Conservation (phyloP, 2,113 vertebrate genomes). For the Pedetes capensis region DNA sequence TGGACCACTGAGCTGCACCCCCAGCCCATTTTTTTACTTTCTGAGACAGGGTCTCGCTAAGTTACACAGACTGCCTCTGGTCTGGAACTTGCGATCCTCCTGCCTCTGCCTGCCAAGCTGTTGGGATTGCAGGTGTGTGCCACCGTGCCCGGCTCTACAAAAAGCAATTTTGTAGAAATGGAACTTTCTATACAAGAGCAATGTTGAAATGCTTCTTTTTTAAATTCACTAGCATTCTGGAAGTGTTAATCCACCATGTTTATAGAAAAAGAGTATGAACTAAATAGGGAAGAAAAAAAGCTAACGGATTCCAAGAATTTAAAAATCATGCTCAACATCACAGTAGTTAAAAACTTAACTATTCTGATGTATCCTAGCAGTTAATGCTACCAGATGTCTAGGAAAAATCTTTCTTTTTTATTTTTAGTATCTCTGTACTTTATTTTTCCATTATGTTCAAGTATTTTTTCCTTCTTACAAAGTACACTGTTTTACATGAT, state of each 20-base stretch:
- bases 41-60: too few relatives aligned
- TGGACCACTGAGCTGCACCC: too few relatives aligned
- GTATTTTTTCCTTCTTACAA: not conserved
- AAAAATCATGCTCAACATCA: not conserved
- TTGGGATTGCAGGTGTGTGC: too few relatives aligned
- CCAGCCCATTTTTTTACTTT: too few relatives aligned
- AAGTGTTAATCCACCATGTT: not conserved
- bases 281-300: not conserved
- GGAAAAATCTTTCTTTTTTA: not conserved
- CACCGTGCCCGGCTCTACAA: too few relatives aligned
- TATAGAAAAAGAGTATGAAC: not conserved
- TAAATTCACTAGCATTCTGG: not conserved
- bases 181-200: not conserved
- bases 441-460: slow-evolving; percentile 41
- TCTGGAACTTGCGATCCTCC: too few relatives aligned
- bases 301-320: not conserved
- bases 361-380: slow-evolving; percentile 13
- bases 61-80: too few relatives aligned
- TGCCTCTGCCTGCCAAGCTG: too few relatives aligned
- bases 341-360: not conserved
- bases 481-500: slow-evolving; percentile 13
- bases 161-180: not conserved
- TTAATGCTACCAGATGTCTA: not conserved
- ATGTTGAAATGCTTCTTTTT: not conserved
- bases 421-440: slow-evolving; percentile 32